Conservation (phyloP, 2,888 invertebrate species). For the Meiosimyza platycephala region DNA sequence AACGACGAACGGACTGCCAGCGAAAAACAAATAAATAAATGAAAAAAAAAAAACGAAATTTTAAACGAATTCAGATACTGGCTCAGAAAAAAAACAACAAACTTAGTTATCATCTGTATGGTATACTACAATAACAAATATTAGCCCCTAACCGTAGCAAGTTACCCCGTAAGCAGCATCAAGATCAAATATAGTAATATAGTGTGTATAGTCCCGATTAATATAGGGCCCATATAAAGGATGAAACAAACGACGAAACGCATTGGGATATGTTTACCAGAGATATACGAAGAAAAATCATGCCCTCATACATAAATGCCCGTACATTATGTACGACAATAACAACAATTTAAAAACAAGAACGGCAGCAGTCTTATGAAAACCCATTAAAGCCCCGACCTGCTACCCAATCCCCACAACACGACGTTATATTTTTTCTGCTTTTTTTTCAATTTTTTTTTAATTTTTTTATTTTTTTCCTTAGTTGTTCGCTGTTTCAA, state of each 20-base stretch:
- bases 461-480: background rate
- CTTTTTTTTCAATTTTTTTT: background rate
- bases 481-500: constrained; percentile 7
- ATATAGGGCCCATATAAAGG: background rate
- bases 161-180: background rate
- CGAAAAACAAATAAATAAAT: too few relatives aligned
- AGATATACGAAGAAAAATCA: background rate
- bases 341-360: background rate
- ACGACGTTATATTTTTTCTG: background rate
- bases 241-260: background rate
- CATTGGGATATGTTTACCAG: constrained; percentile 15
- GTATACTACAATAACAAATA: background rate
- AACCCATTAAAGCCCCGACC: constrained; percentile 12
- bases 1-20: background rate
- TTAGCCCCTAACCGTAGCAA: too few relatives aligned
- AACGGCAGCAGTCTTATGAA: background rate
- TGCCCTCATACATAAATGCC: background rate
- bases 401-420: background rate
- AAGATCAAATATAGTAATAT: background rate
- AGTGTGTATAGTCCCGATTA: background rate
- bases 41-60: too few relatives aligned
- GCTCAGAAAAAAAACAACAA: background rate
- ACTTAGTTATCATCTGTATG: background rate
- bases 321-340: constrained; percentile 8
- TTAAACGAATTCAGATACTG: too few relatives aligned